Conservation (phyloP, 2,888 invertebrate genomes). For the Drosophila limbata region DNA sequence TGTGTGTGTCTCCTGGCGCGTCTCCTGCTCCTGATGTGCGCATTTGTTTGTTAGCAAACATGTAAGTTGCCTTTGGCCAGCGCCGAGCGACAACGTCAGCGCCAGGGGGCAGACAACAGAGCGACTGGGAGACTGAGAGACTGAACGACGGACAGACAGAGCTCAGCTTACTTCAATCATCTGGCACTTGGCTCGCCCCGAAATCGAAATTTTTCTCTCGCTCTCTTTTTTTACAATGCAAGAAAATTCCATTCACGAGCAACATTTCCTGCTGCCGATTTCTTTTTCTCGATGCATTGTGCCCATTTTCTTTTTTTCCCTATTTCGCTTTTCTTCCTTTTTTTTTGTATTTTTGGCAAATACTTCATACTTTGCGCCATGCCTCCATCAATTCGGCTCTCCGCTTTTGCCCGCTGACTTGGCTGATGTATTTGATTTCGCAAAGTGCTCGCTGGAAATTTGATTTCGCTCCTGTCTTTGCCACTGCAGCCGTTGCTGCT, state of each 20-base stretch:
- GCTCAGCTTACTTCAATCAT: constrained; percentile 63
- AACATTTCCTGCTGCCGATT: constrained; percentile 49
- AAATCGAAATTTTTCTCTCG: constrained; percentile 50
- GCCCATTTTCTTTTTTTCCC: constrained; percentile 51
- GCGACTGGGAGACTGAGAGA: constrained; percentile 4
- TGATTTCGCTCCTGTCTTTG: constrained; percentile 64
- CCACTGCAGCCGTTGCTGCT: constrained; percentile 28
- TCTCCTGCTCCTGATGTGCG: constrained; percentile 65
- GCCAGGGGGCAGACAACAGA: constrained; percentile 19
- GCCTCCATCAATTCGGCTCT: constrained; percentile 4
- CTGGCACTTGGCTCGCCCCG: constrained; percentile 61
- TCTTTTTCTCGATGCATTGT: constrained; percentile 63
- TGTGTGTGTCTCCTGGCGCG: constrained; percentile 61
- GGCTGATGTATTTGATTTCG: constrained; percentile 74
- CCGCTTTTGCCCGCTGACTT: constrained; percentile 14
- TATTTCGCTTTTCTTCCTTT: constrained; percentile 4
- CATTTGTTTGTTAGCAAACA: constrained; percentile 80
- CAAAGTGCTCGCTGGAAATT: constrained; percentile 79
- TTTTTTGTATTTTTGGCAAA: constrained; percentile 74
- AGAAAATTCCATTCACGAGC: constrained; percentile 69
- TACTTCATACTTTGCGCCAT: constrained; percentile 67
- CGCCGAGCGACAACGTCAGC: constrained; percentile 15
- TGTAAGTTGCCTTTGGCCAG: constrained; percentile 78
- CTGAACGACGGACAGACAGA: constrained; percentile 18
- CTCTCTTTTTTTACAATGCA: constrained; percentile 69